phyloP scores from a whole-genome alignment of 2,797 vertebrate genomes.

The Poecile montanus region DNA sequence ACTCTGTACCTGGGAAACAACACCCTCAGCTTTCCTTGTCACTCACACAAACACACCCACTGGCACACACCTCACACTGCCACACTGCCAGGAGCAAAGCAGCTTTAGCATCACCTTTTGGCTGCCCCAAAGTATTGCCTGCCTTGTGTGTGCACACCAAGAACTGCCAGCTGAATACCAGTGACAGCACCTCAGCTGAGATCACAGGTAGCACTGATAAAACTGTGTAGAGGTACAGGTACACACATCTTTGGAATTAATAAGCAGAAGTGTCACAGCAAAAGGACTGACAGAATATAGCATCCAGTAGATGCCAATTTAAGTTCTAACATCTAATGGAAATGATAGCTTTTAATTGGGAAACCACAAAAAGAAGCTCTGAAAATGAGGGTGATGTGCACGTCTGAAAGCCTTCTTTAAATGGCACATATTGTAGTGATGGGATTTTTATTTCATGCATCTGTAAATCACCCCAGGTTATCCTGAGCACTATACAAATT shows the following conservation, averaged over 20 bases:
- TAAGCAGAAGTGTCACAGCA: not conserved
- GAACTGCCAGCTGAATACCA: not conserved
- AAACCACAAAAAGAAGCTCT: not conserved
- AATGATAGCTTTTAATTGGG: not conserved
- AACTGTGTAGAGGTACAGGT: not conserved
- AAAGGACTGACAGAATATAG: not conserved
- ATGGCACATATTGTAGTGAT: not conserved
- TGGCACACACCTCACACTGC: not conserved
- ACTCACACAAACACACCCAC: not conserved
- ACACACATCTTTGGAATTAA: not conserved
- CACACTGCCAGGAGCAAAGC: not conserved
- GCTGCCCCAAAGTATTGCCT: not conserved
- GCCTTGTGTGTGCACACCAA: rapidly evolving
- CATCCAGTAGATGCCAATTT: not conserved
- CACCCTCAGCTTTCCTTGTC: not conserved
- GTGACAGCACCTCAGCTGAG: not conserved
- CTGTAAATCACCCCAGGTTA: not conserved
- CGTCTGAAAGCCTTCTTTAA: not conserved
- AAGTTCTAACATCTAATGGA: not conserved
- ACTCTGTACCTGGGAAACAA: not conserved
- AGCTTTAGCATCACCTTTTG: not conserved
- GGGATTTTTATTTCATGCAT: not conserved
- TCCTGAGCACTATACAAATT: not conserved
- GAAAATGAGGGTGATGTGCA: not conserved
- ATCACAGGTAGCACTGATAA: not conserved